Evolutionary conservation across 2,113 vertebrate genomes (phyloP), one percentile per base, ranked within the genome.

Genomic region (Aegypius monachus): DNA sequence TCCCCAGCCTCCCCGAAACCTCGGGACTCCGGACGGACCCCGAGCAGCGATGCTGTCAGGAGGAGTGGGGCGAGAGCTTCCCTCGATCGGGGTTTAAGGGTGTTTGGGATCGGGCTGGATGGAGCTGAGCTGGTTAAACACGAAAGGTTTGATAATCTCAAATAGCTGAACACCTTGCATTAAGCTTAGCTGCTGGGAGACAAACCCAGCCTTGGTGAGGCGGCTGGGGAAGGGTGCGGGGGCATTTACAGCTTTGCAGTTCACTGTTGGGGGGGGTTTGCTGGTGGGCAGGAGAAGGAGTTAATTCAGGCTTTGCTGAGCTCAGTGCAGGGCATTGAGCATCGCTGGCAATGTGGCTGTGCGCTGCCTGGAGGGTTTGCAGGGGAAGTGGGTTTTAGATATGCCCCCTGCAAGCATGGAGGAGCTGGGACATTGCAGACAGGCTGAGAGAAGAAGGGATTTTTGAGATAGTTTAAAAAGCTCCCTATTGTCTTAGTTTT

Each of bases 261-360:
- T 55, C 2, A 0, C 63, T 52, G 25, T 45, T 56, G 40, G 29
- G 18, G 27, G 56, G 36, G 36, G 9, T 73, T 47, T 63, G 55
- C 82, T 66, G 88, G 29, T 11, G 72, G 72, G 71, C 19, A 47
- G 48, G 20, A 38, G 47, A 1, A 19, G 21, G 19, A 16, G 45
- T 14, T 19, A 7, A 26, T 40, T 34, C 4, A 3, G 56, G 65
- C 15, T 45, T 13, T 29, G 67, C 29, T 14, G 58, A 25, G 67
- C 70, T 21, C 13, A 1, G 62, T 3, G 36, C 19, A 6, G 36
- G 32, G 52, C 3, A 6, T 4, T 32, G 48, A 45, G 63, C 86
- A 42, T 12, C 1, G 3, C 61, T 38, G 66, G 42, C 26, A 4
- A 1, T 0, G 2, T 21, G 4, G 1, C 59, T 4, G 62, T 19